phyloP scores from a whole-genome alignment of 2,888 invertebrate genomes.

The Cataglyphis albicans region DNA sequence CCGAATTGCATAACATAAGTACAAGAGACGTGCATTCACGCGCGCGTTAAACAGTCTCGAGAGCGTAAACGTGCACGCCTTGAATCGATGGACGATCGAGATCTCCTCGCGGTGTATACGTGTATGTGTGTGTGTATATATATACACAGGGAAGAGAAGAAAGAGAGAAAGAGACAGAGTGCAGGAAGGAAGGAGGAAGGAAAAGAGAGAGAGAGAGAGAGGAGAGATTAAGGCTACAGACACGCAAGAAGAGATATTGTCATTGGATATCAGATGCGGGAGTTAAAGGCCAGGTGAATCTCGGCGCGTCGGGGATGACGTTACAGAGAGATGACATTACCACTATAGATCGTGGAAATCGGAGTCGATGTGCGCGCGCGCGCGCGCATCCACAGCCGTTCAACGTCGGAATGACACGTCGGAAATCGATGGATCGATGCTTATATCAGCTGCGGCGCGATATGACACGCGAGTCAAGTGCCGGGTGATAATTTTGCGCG shows the following conservation, averaged over 20 bases:
- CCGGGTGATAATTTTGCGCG: background rate
- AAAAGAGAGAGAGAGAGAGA: constrained; percentile 25
- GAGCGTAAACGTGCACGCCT: constrained; percentile 58
- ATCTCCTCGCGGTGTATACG: constrained; percentile 59
- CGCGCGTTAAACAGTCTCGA: constrained; percentile 25
- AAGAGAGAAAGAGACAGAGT: constrained; percentile 53
- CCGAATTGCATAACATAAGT: background rate
- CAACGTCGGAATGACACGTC: constrained; percentile 48
- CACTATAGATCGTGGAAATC: constrained; percentile 72
- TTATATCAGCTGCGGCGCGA: constrained; percentile 46
- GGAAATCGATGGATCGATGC: constrained; percentile 65
- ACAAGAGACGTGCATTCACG: background rate
- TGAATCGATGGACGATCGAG: constrained; percentile 63
- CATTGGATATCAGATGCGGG: constrained; percentile 71
- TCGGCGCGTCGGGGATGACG: constrained; percentile 73
- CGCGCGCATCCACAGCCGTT: constrained; percentile 7
- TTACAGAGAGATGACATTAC: constrained; percentile 82
- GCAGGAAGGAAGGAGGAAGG: background rate
- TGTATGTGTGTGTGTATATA: constrained; percentile 50
- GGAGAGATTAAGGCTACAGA: constrained; percentile 69
- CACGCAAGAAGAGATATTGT: constrained; percentile 67
- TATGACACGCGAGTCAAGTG: background rate
- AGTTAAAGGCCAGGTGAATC: constrained; percentile 77
- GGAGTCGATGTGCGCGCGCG: constrained; percentile 60
- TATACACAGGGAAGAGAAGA: constrained; percentile 41